Base-by-base conservation (phyloP, 2,113 vertebrate species). In the Acanthisitta chloris region DNA sequence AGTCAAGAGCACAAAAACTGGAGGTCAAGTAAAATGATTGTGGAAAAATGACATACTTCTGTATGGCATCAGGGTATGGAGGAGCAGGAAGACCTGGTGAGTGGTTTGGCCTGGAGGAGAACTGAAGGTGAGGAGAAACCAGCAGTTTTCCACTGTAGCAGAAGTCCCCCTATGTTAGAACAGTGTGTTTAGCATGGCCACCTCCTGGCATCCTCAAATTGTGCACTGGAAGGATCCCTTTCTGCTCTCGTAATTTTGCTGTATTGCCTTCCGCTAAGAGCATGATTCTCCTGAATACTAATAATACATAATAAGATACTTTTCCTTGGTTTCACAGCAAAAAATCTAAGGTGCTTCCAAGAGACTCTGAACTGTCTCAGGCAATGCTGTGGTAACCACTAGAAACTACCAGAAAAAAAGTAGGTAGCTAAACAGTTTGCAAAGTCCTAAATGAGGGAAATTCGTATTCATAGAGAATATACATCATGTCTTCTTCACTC, bases 371-470 rank as follows among this genome's bases (percentile, higher is more conserved):
- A 10, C n/a, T 71, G 26, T 81, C 33, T 66, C 29, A 59, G 33
- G 16, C 43, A 76, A 69, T 33, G 5, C 0, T 0, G 33, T 54
- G 9, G 19, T 49, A 71, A 62, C n/a, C n/a, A n/a, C n/a, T n/a
- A n/a, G n/a, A n/a, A n/a, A n/a, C n/a, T n/a, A n/a, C n/a, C n/a
- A n/a, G 45, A 57, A 80, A 76, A 76, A 76, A 13, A 16, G 23
- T 25, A 65, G 25, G 4, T 45, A 31, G 17, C 59, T 72, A 69
- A 76, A 48, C 9, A 74, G 9, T 66, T 77, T 73, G 6, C 19
- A 21, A 52, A 88, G 20, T 57, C 46, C 42, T 78, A 48, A 23
- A 25, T 59, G 20, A 86, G 16, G 20, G 17, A 81, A 81, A 70
- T 49, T 38, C 19, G 12, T 69, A 42, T 80, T 65, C 10, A 13